A percentile compares a stretch with the other conserved stretches of the same genome.
These are phyloP conservation scores for Microdon myrmicae DNA, from an alignment of 2,888 invertebrate genomes.

Conservation along the genomic window DNA sequence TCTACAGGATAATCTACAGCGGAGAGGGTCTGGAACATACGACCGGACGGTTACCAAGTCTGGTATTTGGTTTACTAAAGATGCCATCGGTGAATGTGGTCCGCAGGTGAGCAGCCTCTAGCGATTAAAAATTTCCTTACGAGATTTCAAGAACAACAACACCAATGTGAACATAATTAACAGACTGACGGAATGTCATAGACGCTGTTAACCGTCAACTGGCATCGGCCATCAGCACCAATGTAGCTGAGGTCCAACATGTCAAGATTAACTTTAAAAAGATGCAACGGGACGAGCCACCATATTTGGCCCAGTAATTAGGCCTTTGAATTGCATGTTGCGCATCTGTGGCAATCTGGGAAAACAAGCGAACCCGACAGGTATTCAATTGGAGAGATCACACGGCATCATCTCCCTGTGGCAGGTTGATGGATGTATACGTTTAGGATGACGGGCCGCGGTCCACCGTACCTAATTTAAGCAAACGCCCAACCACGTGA, in stretches of 20 bases:
- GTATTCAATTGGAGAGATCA: conserved; percentile 36
- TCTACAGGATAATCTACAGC: conserved; percentile 36
- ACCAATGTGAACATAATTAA: conserved; percentile 9
- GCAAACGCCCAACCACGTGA: conserved; percentile 44
- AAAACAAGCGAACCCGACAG: background rate
- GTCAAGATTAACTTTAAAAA: conserved; percentile 50
- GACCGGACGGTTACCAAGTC: conserved; percentile 6
- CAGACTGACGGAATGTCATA: conserved; percentile 37
- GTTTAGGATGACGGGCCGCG: conserved; percentile 31
- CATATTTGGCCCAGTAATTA: conserved; percentile 43
- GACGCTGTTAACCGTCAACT: no score
- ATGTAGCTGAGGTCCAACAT: conserved; percentile 25
- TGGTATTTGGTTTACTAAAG: conserved; percentile 4
- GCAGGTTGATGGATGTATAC: conserved; percentile 49
- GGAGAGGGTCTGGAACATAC: background rate
- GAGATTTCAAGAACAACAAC: conserved; percentile 13
- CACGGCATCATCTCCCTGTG: conserved; percentile 20
- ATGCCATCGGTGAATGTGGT: conserved; percentile 27
- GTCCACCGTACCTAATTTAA: conserved; percentile 46
- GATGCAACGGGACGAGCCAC: conserved; percentile 46
- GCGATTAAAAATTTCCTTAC: conserved; percentile 27
- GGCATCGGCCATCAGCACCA: background rate
- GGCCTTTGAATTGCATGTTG: conserved; percentile 35
- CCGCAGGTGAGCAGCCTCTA: conserved; percentile 39
- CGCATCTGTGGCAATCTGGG: background rate